These are phyloP conservation scores for Augiades crinisus DNA, from an alignment of 2,888 invertebrate species.

Conservation along the genomic window DNA sequence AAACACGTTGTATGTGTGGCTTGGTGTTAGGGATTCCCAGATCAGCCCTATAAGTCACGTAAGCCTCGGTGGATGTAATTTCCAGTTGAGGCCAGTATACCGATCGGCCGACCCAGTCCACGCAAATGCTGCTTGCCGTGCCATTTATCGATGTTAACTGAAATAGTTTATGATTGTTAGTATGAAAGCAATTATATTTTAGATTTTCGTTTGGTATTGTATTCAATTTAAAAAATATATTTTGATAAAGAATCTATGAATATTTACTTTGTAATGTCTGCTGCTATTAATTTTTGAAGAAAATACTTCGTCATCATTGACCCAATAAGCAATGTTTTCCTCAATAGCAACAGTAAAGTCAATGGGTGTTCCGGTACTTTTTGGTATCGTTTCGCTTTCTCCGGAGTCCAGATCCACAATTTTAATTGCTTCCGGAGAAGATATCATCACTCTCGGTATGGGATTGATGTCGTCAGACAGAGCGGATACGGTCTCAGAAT, in stretches of 20 bases:
- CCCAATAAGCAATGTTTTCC: slow-evolving; percentile 90
- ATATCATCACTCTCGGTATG: slow-evolving; percentile 88
- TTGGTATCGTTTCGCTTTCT: slow-evolving; percentile 80
- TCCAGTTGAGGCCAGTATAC: slow-evolving; percentile 90
- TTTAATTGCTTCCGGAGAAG: slow-evolving; percentile 86
- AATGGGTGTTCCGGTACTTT: slow-evolving; percentile 85
- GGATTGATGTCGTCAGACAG: slow-evolving; percentile 87
- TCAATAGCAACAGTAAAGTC: slow-evolving; percentile 85
- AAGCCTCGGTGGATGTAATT: slow-evolving; percentile 62
- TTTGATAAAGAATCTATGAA: neutral
- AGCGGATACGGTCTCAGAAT: slow-evolving; percentile 82
- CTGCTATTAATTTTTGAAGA: slow-evolving; percentile 81
- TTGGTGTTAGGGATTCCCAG: slow-evolving; percentile 81
- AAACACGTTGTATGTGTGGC: slow-evolving; percentile 77
- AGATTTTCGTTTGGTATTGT: neutral
- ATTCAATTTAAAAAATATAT: neutral
- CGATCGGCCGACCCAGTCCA: slow-evolving; percentile 94
- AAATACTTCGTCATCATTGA: slow-evolving; percentile 88
- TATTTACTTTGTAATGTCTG: slow-evolving; percentile 67
- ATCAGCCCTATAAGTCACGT: slow-evolving; percentile 84
- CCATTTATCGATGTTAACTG: slow-evolving; percentile 72
- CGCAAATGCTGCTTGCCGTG: slow-evolving; percentile 83
- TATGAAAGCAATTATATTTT: too few species aligned
- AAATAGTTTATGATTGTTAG: too few species aligned
- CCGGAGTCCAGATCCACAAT: slow-evolving; percentile 89